Evolutionary conservation across 2,797 vertebrate genomes (phyloP), one percentile per base, ranked within the genome.

Genomic region (Syndactyla subalaris): DNA sequence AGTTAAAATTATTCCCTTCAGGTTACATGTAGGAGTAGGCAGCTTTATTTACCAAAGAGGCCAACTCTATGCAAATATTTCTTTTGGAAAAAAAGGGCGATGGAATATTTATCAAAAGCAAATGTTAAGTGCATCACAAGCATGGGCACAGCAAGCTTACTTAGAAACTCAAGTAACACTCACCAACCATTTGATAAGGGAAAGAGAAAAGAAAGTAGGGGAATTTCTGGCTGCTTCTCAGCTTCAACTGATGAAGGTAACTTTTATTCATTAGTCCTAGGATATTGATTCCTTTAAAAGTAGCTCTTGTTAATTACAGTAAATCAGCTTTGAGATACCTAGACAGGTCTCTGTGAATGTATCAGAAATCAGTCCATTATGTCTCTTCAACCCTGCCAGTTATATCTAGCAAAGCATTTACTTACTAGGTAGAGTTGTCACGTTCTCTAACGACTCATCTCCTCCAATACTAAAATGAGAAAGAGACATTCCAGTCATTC

Each of bases 381-480:
- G 39, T 65, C 41, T 65, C 39, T 70, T 76, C 38, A 54, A 11
- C 41, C 19, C 62, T 73, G 17, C 5, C 38, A 73, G 12, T 54
- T 72, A 58, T 34, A 62, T 48, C 10, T 38, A 78, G 45, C 36
- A 86, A 45, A 58, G 19, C 18, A 38, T 92, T 82, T 94, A 98
- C 99, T 96, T 98, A 99, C 99, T 99, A 61, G 99, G 98, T 83
- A 99, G 97, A 51, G 99, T 99, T 85, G 99, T 99, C 93, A 99
- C 98, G 0, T 83, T 98, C 52, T 97, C 96, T 48, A 99, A 97
- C 9, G 97, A 98, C 4, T 65, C 48, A 83, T 99, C 98, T 39
- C 99, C 99, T 62, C 99, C 99, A 38, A 99, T 97, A 90, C 99
- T 99, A 97, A 70, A 98, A 98, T 41, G 74, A 39, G 85, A 96